Evolutionary conservation across 1,140 invertebrate genomes (phyloP).

Genomic region (Orius insidiosus): DNA sequence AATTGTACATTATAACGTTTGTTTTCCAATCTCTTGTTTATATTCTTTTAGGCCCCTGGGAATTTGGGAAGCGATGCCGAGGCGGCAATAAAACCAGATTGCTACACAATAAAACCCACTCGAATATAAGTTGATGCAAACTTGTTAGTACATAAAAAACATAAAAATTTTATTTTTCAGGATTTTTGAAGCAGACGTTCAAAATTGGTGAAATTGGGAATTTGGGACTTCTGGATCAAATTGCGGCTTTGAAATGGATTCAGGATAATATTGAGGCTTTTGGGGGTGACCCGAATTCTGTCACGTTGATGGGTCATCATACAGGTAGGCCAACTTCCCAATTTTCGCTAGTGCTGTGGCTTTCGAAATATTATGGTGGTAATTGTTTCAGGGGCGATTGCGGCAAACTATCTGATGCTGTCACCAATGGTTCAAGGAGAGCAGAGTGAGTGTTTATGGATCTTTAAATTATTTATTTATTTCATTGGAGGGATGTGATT

Average conservation of each 20-base stretch:
- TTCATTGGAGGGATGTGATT: background rate
- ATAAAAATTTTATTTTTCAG: conserved; percentile 29
- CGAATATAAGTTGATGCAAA: conserved; percentile 1
- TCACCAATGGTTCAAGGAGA: conserved; percentile 47
- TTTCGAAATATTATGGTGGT: no score
- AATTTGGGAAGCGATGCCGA: no score
- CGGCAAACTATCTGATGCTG: conserved; percentile 73
- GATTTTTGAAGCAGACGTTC: conserved; percentile 59
- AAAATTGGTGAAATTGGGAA: conserved; percentile 54
- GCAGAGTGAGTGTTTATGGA: conserved; percentile 31
- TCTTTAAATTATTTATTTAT: conserved; percentile 4
- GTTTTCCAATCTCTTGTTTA: no score
- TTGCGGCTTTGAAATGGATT: conserved; percentile 74
- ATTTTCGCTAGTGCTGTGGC: no score
- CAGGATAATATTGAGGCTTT: conserved; percentile 69
- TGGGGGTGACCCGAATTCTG: conserved; percentile 62
- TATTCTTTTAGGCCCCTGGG: no score
- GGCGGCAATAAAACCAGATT: no score
- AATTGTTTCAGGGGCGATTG: conserved; percentile 41
- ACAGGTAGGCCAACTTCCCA: no score
- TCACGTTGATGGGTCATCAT: conserved; percentile 86
- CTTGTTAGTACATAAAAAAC: background rate
- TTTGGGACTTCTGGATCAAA: conserved; percentile 77
- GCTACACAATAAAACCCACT: no score
- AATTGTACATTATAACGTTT: no score